Evolutionary conservation across 2,113 vertebrate genomes (phyloP), one percentile per base, ranked within the genome.

Genomic region (Dinomys branickii): DNA sequence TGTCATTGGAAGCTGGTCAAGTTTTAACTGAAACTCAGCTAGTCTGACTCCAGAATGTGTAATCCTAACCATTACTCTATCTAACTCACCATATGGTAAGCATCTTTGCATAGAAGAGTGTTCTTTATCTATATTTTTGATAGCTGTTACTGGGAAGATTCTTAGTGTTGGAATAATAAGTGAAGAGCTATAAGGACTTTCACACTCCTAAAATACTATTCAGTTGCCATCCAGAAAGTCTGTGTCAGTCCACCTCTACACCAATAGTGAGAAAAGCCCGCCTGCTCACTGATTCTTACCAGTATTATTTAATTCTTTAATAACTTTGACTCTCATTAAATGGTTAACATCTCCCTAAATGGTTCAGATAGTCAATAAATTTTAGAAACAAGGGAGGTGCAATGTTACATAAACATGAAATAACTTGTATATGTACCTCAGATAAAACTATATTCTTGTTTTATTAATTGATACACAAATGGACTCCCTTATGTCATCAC

Each of bases 91-190:
- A 19, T 67, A 26, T 50, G 9, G 17, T 87, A 65, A 87, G 9
- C n/a, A 71, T 82, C 33, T 91, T 82, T 75, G 19, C 33, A 13
- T 8, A 14, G 33, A 44, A 4, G 1, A 3, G 35, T 47, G 16
- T 41, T 47, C 56, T 78, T 91, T 44, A 75, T 96, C 59, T 95
- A 67, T 20, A 86, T 75, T 88, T 87, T 38, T 95, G 81, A 44
- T 88, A 59, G 71, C 41, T 96, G 89, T 35, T 58, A 63, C 33
- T 67, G 12, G 61, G 61, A 94, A 82, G 56, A 65, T 61, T 88
- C 67, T 67, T 81, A 71, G 69, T 77, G 19, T 20, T 26, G 3
- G 22, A 65, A 65, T 8, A 67, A 63, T 26, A 30, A 12, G 44
- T 81, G 47, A 81, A 67, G 56, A 90, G 35, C 88, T 92, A 77